These are phyloP conservation scores for Leptopilina myrica DNA, from an alignment of 2,888 invertebrate species.

Conservation along the genomic window DNA sequence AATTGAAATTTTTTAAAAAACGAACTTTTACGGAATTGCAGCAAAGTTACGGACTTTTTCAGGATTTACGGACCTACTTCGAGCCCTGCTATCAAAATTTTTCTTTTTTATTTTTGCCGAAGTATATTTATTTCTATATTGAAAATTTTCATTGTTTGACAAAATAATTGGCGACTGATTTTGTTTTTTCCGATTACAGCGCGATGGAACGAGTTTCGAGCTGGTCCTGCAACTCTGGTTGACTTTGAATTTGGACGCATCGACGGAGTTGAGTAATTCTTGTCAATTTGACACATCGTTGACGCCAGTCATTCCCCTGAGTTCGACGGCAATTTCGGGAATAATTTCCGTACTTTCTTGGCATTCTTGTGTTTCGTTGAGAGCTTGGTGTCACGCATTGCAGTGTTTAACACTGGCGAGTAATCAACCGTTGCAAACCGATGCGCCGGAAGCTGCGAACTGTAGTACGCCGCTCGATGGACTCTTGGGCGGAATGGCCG, in stretches of 20 bases:
- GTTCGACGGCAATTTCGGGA: conserved; percentile 82
- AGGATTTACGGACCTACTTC: too few species aligned
- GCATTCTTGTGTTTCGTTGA: conserved; percentile 83
- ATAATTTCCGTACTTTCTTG: conserved; percentile 82
- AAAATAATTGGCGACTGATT: background rate
- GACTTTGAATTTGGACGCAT: conserved; percentile 84
- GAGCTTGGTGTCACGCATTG: conserved; percentile 89
- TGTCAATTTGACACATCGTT: conserved; percentile 80
- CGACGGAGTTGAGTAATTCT: conserved; percentile 73
- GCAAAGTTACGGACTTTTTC: too few species aligned
- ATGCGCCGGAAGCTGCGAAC: conserved; percentile 65
- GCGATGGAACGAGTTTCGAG: conserved; percentile 87
- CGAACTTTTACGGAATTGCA: too few species aligned
- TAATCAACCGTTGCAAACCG: conserved; percentile 78
- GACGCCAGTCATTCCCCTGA: conserved; percentile 82
- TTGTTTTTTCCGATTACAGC: conserved; percentile 73
- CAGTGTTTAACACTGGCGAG: conserved; percentile 86
- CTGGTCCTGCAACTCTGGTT: conserved; percentile 92
- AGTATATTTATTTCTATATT: too few species aligned
- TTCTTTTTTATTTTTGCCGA: too few species aligned
- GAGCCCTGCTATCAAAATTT: too few species aligned
- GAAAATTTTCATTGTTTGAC: too few species aligned
- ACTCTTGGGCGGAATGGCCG: conserved; percentile 80
- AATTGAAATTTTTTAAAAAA: too few species aligned
- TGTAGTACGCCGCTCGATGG: conserved; percentile 69